These are phyloP conservation scores for Trididemnum nubilum DNA, from an alignment of 23 tunicate species.

Conservation along the genomic window DNA sequence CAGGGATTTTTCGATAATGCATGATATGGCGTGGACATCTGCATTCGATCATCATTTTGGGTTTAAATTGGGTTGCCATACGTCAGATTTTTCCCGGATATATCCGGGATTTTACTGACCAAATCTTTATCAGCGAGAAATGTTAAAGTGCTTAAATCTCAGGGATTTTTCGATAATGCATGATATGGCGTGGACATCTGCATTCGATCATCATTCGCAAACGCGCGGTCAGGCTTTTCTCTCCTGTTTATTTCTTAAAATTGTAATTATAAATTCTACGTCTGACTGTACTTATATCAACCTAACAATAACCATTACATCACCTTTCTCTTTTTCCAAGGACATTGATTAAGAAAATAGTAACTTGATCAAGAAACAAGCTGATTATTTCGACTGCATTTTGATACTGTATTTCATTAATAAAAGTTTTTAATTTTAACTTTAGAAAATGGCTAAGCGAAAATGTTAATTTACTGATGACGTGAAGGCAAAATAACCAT, in stretches of 20 bases:
- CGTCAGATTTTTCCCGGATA: slow-evolving; percentile 10
- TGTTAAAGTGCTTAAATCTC: slow-evolving; percentile 13
- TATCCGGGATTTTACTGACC: slow-evolving; percentile 16
- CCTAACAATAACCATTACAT: too few species aligned
- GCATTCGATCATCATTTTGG: too few species aligned
- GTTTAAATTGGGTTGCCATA: slow-evolving; percentile 34
- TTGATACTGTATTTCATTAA: too few species aligned
- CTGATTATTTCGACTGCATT: too few species aligned
- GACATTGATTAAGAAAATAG: too few species aligned
- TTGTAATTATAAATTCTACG: too few species aligned
- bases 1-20: slow-evolving; percentile 11
- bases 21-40: neutral
- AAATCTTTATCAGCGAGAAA: slow-evolving; percentile 24
- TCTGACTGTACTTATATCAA: too few species aligned
- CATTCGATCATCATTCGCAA: too few species aligned
- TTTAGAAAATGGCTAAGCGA: slow-evolving; percentile 7
- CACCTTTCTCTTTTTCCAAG: too few species aligned
- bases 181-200: neutral
- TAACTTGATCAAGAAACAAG: too few species aligned
- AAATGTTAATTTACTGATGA: neutral
- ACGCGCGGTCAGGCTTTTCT: too few species aligned
- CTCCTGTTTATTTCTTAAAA: too few species aligned
- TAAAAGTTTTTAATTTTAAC: neutral
- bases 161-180: slow-evolving; percentile 7
- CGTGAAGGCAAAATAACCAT: neutral